Evolutionary conservation across 1,140 invertebrate species (phyloP).

Genomic region (Brachionus paranguensis): DNA sequence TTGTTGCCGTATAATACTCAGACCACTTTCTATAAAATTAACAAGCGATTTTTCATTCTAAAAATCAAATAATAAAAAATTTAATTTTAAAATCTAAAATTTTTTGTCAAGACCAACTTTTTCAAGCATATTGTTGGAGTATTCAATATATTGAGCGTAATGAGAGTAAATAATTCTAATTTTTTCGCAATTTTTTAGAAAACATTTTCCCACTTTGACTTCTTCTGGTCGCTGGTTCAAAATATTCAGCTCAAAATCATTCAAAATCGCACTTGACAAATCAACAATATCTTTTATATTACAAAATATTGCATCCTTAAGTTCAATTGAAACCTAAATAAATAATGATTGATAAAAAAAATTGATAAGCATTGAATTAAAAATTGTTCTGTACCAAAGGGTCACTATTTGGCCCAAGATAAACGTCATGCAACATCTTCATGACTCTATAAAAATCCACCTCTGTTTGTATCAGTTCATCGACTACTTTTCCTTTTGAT

Average conservation of each 20-base stretch:
- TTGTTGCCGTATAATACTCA: conserved; percentile 11
- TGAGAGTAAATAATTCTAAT: background rate
- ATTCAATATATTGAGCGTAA: conserved; percentile 38
- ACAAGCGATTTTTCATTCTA: conserved; percentile 9
- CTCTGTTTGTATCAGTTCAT: conserved; percentile 35
- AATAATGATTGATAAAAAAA: background rate
- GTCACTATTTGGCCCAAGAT: background rate
- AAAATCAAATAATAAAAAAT: background rate
- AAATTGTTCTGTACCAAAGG: background rate
- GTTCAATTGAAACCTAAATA: background rate
- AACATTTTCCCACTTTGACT: conserved; percentile 8
- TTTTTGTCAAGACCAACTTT: background rate
- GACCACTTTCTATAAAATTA: background rate
- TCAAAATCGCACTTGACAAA: background rate
- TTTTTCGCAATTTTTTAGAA: conserved; percentile 9
- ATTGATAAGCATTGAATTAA: background rate
- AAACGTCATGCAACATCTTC: conserved; percentile 23
- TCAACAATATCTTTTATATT: conserved; percentile 26
- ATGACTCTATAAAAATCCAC: conserved; percentile 34
- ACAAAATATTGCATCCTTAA: conserved; percentile 31
- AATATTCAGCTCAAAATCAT: conserved; percentile 32
- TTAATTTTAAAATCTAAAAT: background rate
- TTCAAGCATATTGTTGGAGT: background rate
- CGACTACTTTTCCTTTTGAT: conserved; percentile 14
- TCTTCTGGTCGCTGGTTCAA: conserved; percentile 11